These are phyloP conservation scores for Hydropsyche betteni DNA, from an alignment of 2,888 invertebrate species.

Conservation along the genomic window DNA sequence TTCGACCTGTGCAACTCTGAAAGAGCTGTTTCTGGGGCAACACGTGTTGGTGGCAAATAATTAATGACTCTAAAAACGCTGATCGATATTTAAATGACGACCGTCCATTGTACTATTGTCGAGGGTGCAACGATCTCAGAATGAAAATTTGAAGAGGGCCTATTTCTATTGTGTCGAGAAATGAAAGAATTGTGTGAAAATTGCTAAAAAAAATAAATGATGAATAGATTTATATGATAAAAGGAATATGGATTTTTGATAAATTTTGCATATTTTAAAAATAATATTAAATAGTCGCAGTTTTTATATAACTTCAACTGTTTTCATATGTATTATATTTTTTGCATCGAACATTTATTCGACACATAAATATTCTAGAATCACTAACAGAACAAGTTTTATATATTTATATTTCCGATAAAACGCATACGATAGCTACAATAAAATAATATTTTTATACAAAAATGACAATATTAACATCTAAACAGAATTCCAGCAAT, in stretches of 20 bases:
- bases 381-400: too few species aligned
- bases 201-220: neutral
- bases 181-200: neutral
- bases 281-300: too few species aligned
- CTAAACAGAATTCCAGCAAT: too few species aligned
- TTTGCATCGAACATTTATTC: too few species aligned
- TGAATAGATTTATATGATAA: neutral
- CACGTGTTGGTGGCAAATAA: conserved; percentile 5
- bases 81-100: neutral
- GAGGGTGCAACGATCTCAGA: neutral
- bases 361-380: too few species aligned
- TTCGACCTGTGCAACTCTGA: neutral
- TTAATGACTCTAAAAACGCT: neutral
- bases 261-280: too few species aligned
- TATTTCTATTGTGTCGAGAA: neutral
- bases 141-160: neutral
- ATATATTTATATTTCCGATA: too few species aligned
- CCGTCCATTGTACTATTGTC: neutral
- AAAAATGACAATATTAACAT: too few species aligned
- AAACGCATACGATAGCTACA: too few species aligned
- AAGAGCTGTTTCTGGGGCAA: neutral
- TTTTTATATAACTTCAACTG: too few species aligned
- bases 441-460: too few species aligned
- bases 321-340: too few species aligned
- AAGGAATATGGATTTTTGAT: neutral